Conservation (phyloP, 2,888 invertebrate genomes). For the Allolobophora icterica region DNA sequence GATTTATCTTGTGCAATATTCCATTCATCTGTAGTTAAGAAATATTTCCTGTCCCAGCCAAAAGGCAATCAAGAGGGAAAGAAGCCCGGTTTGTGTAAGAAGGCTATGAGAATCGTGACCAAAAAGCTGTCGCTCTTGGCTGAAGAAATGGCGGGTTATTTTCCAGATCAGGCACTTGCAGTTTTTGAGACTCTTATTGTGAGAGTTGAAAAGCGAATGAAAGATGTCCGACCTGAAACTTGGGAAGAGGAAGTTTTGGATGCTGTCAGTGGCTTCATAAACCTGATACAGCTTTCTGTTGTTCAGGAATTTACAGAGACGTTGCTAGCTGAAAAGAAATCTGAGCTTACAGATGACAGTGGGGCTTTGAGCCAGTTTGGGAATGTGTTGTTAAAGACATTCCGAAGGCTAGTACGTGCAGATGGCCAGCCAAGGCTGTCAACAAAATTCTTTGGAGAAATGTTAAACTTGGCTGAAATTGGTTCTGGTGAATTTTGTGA, state of each 20-base stretch:
- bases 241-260: not conserved
- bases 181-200: not conserved
- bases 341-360: conserved; percentile 19
- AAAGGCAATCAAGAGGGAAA: not conserved
- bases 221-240: not conserved
- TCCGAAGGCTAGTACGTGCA: not conserved
- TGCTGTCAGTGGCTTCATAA: not conserved
- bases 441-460: not conserved
- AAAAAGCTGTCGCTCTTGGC: not conserved
- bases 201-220: conserved; percentile 14
- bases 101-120: not conserved
- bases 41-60: not conserved
- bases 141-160: not conserved
- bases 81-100: not conserved
- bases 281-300: not conserved
- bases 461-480: not conserved
- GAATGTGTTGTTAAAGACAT: conserved; percentile 1
- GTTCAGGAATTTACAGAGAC: not conserved
- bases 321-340: not conserved
- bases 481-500: not conserved
- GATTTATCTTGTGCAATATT: conserved; percentile 11
- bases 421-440: not conserved
- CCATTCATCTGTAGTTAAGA: conserved; percentile 19
- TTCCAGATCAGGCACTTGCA: not conserved
- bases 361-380: not conserved